Evolutionary conservation across 2,888 invertebrate genomes (phyloP).

Genomic region (Ormyrus rosae): DNA sequence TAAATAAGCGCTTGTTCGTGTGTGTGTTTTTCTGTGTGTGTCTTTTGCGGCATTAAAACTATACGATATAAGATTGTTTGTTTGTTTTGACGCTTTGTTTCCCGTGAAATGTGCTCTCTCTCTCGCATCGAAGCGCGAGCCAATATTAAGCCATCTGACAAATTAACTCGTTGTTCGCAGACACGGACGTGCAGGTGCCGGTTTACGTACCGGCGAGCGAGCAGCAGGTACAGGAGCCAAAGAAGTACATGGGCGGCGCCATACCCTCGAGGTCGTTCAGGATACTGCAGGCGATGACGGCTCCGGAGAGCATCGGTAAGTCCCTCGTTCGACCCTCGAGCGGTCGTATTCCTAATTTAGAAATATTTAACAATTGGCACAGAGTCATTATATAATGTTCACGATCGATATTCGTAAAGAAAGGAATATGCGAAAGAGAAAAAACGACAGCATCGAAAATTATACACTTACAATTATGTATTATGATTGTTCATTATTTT

Average conservation of each 20-base stretch:
- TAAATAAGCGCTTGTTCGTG: slow-evolving; percentile 60
- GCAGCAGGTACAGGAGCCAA: slow-evolving; percentile 82
- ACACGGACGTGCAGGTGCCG: slow-evolving; percentile 55
- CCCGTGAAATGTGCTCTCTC: neutral
- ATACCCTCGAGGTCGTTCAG: slow-evolving; percentile 90
- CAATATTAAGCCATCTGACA: neutral
- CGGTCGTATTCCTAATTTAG: slow-evolving; percentile 26
- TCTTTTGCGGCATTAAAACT: neutral
- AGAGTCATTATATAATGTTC: slow-evolving; percentile 9
- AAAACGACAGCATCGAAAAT: slow-evolving; percentile 1
- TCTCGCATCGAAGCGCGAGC: no score
- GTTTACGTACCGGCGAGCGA: slow-evolving; percentile 80
- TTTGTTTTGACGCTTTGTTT: neutral
- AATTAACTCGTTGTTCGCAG: slow-evolving; percentile 50
- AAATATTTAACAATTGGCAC: slow-evolving; percentile 30
- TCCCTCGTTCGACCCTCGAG: slow-evolving; percentile 54
- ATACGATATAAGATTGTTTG: neutral
- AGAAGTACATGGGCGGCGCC: slow-evolving; percentile 85
- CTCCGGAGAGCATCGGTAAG: slow-evolving; percentile 82
- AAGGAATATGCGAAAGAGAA: neutral
- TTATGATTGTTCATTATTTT: neutral
- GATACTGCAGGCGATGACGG: slow-evolving; percentile 88
- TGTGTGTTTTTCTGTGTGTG: neutral
- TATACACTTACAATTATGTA: neutral
- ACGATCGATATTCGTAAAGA: slow-evolving; percentile 6